A percentile compares a stretch with the other conserved stretches of the same genome.
Evolutionary conservation across 2,113 vertebrate species (phyloP).

Genomic region (Ginglymostoma cirratum): DNA sequence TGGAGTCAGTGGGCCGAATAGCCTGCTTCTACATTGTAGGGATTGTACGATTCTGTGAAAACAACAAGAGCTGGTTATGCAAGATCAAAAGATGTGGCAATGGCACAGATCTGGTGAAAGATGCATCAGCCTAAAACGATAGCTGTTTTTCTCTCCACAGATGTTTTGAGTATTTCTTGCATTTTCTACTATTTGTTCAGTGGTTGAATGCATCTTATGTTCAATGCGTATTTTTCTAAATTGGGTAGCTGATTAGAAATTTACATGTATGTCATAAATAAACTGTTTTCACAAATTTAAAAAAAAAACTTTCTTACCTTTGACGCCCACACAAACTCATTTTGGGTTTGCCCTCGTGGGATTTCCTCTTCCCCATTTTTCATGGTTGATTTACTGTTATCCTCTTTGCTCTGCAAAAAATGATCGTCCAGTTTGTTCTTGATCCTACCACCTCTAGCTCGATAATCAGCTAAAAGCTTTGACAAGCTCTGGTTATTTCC

Average conservation of each 20-base stretch:
- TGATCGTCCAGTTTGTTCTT: conserved; percentile 69
- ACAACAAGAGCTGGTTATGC: no score
- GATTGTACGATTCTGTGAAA: no score
- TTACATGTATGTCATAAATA: neutral
- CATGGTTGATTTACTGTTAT: conserved; percentile 36
- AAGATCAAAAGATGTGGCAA: no score
- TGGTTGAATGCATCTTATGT: neutral
- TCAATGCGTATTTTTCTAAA: neutral
- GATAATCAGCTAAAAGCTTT: conserved; percentile 85
- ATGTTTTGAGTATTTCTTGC: neutral
- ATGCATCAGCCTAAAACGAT: no score
- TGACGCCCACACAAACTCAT: conserved; percentile 67
- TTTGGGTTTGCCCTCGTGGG: conserved; percentile 54
- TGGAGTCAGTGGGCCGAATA: no score
- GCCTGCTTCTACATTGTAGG: no score
- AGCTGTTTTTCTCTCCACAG: neutral
- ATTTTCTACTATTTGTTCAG: neutral
- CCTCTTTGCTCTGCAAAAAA: conserved; percentile 62
- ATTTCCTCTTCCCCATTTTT: conserved; percentile 77
- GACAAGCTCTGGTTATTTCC: conserved; percentile 70
- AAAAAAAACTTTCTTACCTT: conserved; percentile 63
- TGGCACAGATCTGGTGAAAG: no score
- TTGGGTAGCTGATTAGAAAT: neutral
- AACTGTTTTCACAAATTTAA: neutral
- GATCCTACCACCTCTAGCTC: conserved; percentile 86